Evolutionary conservation across 2,888 invertebrate species (phyloP).

Genomic region (Siphonodentalium dalli): DNA sequence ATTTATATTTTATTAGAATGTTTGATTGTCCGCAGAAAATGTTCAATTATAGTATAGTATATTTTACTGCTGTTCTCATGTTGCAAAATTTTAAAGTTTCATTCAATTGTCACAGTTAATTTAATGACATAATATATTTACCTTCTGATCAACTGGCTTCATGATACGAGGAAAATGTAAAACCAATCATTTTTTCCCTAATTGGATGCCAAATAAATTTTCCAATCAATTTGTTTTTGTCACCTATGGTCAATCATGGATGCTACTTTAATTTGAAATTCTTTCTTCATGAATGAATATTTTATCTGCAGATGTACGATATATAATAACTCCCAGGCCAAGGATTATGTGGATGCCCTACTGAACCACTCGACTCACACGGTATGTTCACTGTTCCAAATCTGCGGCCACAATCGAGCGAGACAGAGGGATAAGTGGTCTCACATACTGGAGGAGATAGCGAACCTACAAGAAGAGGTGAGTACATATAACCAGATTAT

Average conservation of each 20-base stretch:
- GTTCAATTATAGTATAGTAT: too few species aligned
- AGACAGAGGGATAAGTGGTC: constrained; percentile 93
- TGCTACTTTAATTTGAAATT: background rate
- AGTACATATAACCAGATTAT: background rate
- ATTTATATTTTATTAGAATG: too few species aligned
- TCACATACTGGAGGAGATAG: constrained; percentile 87
- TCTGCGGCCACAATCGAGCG: constrained; percentile 94
- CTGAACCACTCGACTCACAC: constrained; percentile 85
- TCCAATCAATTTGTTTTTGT: too few species aligned
- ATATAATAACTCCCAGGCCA: constrained; percentile 77
- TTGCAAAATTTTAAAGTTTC: too few species aligned
- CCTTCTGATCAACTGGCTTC: too few species aligned
- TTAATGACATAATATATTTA: too few species aligned
- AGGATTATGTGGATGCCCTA: constrained; percentile 88
- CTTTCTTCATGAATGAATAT: background rate
- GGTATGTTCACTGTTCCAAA: constrained; percentile 80
- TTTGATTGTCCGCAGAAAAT: too few species aligned
- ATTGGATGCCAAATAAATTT: too few species aligned
- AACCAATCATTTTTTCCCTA: too few species aligned
- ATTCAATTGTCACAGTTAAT: too few species aligned
- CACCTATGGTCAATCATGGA: background rate
- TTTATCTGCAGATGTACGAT: constrained; percentile 59
- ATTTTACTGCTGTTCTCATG: too few species aligned
- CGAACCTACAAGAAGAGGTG: constrained; percentile 88
- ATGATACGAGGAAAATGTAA: too few species aligned